These are phyloP conservation scores for Marmota monax DNA, from an alignment of 2,113 vertebrate genomes.

Conservation along the genomic window DNA sequence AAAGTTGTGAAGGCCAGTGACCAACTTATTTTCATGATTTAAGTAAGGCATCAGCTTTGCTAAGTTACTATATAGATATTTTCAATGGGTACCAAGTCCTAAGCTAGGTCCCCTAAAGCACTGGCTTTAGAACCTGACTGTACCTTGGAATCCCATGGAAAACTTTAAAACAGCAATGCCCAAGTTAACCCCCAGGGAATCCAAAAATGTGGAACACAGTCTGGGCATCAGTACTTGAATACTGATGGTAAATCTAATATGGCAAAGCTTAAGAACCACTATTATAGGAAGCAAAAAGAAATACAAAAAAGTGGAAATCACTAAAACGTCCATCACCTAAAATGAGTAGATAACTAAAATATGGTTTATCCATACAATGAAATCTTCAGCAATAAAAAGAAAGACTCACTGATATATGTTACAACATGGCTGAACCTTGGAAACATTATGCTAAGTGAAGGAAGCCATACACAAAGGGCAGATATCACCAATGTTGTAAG, in stretches of 20 bases:
- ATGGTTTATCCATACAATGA: neutral
- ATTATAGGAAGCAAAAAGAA: neutral
- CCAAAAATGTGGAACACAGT: neutral
- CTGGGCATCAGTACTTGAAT: neutral
- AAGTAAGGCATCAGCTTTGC: neutral
- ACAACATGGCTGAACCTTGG: neutral
- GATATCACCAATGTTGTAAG: neutral
- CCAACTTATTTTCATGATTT: slow-evolving; percentile 40
- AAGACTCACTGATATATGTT: neutral
- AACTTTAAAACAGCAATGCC: neutral
- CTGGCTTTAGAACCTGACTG: neutral
- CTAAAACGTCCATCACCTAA: neutral
- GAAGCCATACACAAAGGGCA: slow-evolving; percentile 14
- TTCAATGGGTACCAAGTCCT: neutral
- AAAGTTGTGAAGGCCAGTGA: slow-evolving; percentile 1
- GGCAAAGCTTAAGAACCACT: neutral
- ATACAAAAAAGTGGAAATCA: neutral
- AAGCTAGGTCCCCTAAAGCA: neutral
- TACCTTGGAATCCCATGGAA: neutral
- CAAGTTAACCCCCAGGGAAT: neutral
- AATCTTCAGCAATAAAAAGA: neutral
- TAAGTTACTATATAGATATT: neutral
- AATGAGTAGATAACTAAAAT: neutral
- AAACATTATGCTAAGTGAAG: neutral
- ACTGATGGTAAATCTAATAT: neutral